phyloP scores from a whole-genome alignment of 2,888 invertebrate genomes.

The Dicranocentrus wangi region DNA sequence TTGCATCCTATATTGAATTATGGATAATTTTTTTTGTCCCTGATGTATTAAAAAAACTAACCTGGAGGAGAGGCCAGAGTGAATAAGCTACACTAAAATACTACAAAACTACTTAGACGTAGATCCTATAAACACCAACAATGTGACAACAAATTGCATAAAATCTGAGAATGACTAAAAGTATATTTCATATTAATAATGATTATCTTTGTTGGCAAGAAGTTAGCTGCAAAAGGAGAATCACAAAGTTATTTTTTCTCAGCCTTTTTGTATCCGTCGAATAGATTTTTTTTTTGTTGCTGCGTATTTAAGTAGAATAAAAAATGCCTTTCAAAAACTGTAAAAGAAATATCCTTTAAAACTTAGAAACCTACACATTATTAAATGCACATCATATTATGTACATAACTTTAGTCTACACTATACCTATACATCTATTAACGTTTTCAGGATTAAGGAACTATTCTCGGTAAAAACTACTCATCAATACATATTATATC shows the following conservation, averaged over 20 bases:
- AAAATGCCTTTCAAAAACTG: neutral
- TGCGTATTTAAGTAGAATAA: slow-evolving; percentile 2
- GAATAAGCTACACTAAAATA: too few relatives aligned
- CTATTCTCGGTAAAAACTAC: slow-evolving; percentile 11
- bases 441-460: too few relatives aligned
- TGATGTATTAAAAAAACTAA: too few relatives aligned
- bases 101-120: too few relatives aligned
- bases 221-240: slow-evolving; percentile 11
- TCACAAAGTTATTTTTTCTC: slow-evolving; percentile 20
- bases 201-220: slow-evolving; percentile 28
- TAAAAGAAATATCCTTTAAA: neutral
- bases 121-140: too few relatives aligned
- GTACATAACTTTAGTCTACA: neutral
- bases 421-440: too few relatives aligned
- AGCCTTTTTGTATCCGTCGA: slow-evolving; percentile 1
- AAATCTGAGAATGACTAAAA: neutral
- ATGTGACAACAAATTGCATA: too few relatives aligned
- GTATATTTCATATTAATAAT: neutral
- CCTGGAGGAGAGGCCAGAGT: too few relatives aligned
- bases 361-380: neutral
- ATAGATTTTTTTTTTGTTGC: slow-evolving; percentile 5
- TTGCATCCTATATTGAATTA: too few relatives aligned
- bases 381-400: neutral
- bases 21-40: too few relatives aligned
- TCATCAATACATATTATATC: neutral